Percentiles rank a stretch among this genome's conserved stretches.
phyloP scores from a whole-genome alignment of 2,888 invertebrate genomes.

The Falcaria lacertinaria region DNA sequence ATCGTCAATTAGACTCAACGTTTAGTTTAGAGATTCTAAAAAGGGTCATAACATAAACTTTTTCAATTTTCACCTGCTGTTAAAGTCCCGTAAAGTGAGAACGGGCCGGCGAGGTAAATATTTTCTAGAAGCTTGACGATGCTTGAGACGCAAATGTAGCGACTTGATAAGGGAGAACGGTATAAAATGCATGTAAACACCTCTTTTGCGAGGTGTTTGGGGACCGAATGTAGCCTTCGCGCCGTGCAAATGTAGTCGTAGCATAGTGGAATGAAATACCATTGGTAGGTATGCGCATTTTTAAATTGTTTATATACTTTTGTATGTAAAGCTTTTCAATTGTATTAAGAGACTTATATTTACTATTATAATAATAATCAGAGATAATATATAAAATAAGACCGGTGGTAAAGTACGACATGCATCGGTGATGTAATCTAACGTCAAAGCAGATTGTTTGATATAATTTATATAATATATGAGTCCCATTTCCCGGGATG shows the following conservation, averaged over 20 bases:
- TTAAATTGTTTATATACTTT: not conserved
- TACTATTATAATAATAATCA: no score
- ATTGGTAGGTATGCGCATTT: no score
- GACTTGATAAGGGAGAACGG: slow-evolving; percentile 61
- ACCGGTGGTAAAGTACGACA: no score
- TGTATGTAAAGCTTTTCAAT: no score
- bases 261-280: no score
- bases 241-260: slow-evolving; percentile 35
- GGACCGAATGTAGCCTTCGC: slow-evolving; percentile 55
- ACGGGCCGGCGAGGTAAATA: slow-evolving; percentile 54
- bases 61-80: slow-evolving; percentile 77
- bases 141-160: slow-evolving; percentile 58
- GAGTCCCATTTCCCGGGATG: no score
- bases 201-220: slow-evolving; percentile 48
- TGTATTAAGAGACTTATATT: no score
- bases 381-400: no score
- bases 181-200: slow-evolving; percentile 74
- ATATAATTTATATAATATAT: no score
- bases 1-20: slow-evolving; percentile 53
- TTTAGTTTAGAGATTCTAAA: slow-evolving; percentile 61
- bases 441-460: no score
- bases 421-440: no score
- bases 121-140: slow-evolving; percentile 65
- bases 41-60: slow-evolving; percentile 72
- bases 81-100: slow-evolving; percentile 65